Evolutionary conservation across 2,113 vertebrate genomes (phyloP), one percentile per base, ranked within the genome.

Genomic region (Myotis davidii): DNA sequence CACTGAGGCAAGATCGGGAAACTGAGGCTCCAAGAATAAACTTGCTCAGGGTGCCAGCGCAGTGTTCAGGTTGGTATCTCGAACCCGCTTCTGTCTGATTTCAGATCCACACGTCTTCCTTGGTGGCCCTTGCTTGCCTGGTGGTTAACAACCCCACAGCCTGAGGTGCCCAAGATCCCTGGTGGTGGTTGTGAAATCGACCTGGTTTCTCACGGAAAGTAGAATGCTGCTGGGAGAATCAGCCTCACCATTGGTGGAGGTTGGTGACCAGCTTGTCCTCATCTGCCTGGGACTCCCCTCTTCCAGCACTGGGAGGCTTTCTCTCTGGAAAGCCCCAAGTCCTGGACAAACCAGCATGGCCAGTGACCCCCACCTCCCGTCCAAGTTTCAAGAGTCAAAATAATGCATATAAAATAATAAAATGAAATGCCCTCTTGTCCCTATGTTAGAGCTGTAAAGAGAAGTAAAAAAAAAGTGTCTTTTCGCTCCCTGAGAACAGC

Each of bases 271-370:
- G 0, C 37, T 59, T 2, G 10, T 12, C 59, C 78, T 6, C 0
- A 21, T 13, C 42, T 52, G 45, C 45, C 78, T 16, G 59, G 34
- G 65, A 56, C 64, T 78, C 45, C 48, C 48, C n/a, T 23, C n/a
- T 13, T 1, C 25, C 11, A 20, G 48, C 2, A 0, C n/a, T 1
- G 8, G 14, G 20, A 56, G 50, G 32, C 32, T 25, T 2, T 1
- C 67, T 6, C 72, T 82, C 45, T 14, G 3, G 48, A 45, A 67
- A 50, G 3, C 74, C 14, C 8, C 50, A 32, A 39, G 0, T 8
- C 45, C 18, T 32, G 1, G 14, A 8, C 61, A 20, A 13, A 50
- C 29, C 59, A 20, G 29, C 2, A 0, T 2, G 50, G 6, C 9
- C 1, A n/a, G 14, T n/a, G 39, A 3, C 18, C 34, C 34, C 27